Evolutionary conservation across 2,888 invertebrate genomes (phyloP), one percentile per base, ranked within the genome.

Genomic region (Octonoba sinensis): DNA sequence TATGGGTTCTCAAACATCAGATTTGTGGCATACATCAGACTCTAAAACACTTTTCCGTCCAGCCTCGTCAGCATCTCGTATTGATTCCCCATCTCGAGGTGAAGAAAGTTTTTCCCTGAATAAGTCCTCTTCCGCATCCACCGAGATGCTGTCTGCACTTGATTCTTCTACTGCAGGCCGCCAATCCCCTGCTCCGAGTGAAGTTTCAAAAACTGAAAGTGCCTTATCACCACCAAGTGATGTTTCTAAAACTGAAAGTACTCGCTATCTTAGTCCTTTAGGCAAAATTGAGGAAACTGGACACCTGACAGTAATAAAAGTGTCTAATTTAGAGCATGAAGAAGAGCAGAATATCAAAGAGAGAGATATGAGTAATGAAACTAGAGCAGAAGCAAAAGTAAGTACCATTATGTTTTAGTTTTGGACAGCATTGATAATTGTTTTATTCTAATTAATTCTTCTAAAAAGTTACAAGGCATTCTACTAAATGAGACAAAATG

Each of bases 171-270:
- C 86, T n/a, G 86, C 85, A 27, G 86, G 87, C 36, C 84, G 87
- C 6, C 85, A 86, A 77, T 87, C 86, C 8, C 87, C 87, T 3
- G 86, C 87, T 16, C 87, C 87, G 20, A 86, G 86, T 57, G 87
- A 87, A 75, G 86, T 86, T 22, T 86, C 87, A 54, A 87, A 87
- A 71, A 86, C 87, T 20, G 87, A 87, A 78, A 86, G 87, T 67
- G 86, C 86, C 2, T 69, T 85, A 12, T 86, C 86, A 4, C 85
- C 85, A 24, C 86, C 87, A 20, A 87, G 86, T 70, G 87, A 87
- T 71, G 86, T 86, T 16, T 86, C 86, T 46, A 86, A 86, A 77
- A 86, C 86, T 15, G 87, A 87, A 79, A 86, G 86, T 56, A 84
- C 84, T 59, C 84, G 87, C 15, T 86, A 87, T 56, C 82, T 86